Conservation (phyloP, 2,113 vertebrate genomes). For the Pithys albifrons region DNA sequence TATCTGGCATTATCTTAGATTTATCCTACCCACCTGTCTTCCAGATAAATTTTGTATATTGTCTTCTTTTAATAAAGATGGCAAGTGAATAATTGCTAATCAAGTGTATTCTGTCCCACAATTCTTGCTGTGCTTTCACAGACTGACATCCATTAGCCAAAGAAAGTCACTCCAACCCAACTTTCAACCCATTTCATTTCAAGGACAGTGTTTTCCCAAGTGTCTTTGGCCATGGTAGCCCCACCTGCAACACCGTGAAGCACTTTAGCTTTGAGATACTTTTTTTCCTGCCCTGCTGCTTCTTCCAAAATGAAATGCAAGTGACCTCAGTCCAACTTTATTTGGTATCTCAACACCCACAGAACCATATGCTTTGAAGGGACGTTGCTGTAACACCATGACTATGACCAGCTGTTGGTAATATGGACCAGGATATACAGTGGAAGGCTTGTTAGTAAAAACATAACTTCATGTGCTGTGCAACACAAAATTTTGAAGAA, state of each 20-base stretch:
- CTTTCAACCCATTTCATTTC: background rate
- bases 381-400: background rate
- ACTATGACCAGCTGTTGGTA: background rate
- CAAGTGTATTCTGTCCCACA: accelerated
- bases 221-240: background rate
- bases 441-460: background rate
- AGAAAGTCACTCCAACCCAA: background rate
- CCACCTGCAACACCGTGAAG: background rate
- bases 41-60: background rate
- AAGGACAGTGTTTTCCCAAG: background rate
- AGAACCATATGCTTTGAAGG: background rate
- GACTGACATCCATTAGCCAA: accelerated
- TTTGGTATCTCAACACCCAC: background rate
- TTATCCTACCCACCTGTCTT: background rate
- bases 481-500: background rate
- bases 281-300: background rate
- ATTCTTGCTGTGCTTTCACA: background rate
- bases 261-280: background rate
- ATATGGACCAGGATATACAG: background rate
- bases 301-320: background rate
- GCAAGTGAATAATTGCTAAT: background rate
- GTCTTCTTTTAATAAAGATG: background rate
- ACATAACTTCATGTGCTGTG: background rate
- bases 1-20: background rate
- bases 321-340: background rate